These are phyloP conservation scores for Leptinotarsa tumamoca DNA, from an alignment of 2,888 invertebrate genomes.

Conservation along the genomic window DNA sequence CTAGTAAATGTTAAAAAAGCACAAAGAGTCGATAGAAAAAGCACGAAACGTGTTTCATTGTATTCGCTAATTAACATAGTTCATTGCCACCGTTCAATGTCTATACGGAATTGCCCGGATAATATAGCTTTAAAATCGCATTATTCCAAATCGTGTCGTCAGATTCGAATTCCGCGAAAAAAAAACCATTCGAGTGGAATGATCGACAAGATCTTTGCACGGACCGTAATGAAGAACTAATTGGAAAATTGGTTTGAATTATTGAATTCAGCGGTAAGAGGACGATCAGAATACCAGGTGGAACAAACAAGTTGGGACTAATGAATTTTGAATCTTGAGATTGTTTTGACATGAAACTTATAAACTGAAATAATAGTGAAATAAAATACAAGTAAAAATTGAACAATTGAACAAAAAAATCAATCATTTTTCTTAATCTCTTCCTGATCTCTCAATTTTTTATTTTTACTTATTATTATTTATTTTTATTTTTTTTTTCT, in stretches of 20 bases:
- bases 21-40: conserved; percentile 42
- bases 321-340: background rate
- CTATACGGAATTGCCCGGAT: conserved; percentile 35
- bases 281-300: background rate
- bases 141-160: conserved; percentile 17
- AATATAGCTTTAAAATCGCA: conserved; percentile 23
- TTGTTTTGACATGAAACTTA: too few species aligned
- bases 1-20: conserved; percentile 30
- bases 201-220: background rate
- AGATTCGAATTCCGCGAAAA: background rate
- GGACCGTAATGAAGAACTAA: background rate
- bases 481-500: too few species aligned
- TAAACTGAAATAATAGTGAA: too few species aligned
- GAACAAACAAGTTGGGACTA: background rate
- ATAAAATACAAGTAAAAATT: too few species aligned
- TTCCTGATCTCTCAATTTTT: too few species aligned
- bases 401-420: too few species aligned
- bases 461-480: too few species aligned
- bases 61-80: conserved; percentile 56
- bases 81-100: conserved; percentile 52
- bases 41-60: conserved; percentile 53
- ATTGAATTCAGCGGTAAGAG: background rate
- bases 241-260: background rate
- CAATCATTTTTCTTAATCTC: too few species aligned
- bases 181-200: conserved; percentile 4